Percentiles rank a stretch among this genome's conserved stretches.
phyloP scores from a whole-genome alignment of 2,888 invertebrate genomes.

The Elegia similella region DNA sequence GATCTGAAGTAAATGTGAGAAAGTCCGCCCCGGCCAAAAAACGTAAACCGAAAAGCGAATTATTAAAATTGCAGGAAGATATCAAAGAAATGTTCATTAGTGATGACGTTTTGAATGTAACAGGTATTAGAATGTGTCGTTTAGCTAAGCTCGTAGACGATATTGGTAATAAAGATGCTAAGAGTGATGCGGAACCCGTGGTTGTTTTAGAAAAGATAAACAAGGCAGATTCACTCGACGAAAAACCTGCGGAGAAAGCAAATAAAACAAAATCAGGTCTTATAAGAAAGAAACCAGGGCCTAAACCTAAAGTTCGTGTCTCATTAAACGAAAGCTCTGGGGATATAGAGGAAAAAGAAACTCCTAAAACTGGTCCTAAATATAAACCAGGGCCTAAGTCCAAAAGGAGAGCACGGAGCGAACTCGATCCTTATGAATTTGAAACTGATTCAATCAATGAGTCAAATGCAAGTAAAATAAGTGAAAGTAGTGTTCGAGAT shows the following conservation, averaged over 20 bases:
- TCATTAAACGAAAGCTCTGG: not conserved
- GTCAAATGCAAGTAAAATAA: conserved; percentile 38
- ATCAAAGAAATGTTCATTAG: conserved; percentile 86
- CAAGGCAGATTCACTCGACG: conserved; percentile 31
- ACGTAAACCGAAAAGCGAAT: conserved; percentile 64
- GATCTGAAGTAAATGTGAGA: conserved; percentile 17
- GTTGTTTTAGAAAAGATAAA: conserved; percentile 55
- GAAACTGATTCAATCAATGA: conserved; percentile 60
- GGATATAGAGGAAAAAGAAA: conserved; percentile 26
- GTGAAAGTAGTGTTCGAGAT: conserved; percentile 36
- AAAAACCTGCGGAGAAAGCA: conserved; percentile 25
- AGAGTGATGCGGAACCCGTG: conserved; percentile 40
- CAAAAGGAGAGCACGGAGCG: conserved; percentile 43
- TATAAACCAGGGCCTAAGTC: conserved; percentile 56
- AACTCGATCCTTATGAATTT: conserved; percentile 61
- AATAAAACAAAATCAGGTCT: conserved; percentile 15
- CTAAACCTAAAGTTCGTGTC: conserved; percentile 40
- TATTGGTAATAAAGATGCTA: conserved; percentile 38
- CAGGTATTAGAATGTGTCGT: conserved; percentile 85
- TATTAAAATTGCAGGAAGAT: conserved; percentile 85
- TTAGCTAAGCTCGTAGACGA: conserved; percentile 76
- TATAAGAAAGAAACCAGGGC: conserved; percentile 46
- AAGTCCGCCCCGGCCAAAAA: conserved; percentile 27
- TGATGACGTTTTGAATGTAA: conserved; percentile 82
- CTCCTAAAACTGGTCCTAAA: conserved; percentile 28